phyloP scores from a whole-genome alignment of 2,888 invertebrate genomes.

The Dusona sp. region DNA sequence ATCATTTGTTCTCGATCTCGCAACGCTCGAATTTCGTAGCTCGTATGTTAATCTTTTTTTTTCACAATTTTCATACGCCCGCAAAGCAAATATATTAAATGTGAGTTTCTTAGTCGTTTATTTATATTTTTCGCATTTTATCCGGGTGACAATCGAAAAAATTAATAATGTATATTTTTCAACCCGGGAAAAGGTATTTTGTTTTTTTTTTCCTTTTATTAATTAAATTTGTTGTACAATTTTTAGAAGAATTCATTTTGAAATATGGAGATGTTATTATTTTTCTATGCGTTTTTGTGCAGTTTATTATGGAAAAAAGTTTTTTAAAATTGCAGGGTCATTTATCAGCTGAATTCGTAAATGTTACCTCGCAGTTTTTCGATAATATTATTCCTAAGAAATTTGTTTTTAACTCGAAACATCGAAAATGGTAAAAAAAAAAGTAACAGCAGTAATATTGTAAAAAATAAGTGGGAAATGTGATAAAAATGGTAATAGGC shows the following conservation, averaged over 20 bases:
- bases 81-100: conserved; percentile 7
- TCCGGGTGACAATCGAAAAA: neutral
- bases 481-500: conserved; percentile 7
- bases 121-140: neutral
- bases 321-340: neutral
- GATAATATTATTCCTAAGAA: neutral
- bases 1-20: conserved; percentile 11
- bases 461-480: neutral
- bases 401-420: neutral
- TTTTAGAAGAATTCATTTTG: neutral
- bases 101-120: neutral
- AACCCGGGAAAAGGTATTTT: neutral
- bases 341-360: neutral
- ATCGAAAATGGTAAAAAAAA: neutral
- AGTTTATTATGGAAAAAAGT: neutral
- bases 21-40: conserved; percentile 2
- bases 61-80: conserved; percentile 11
- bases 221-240: neutral
- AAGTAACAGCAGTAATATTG: neutral
- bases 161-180: neutral
- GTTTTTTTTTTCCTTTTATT: neutral
- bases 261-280: neutral
- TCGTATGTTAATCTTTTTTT: conserved; percentile 10
- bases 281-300: neutral
- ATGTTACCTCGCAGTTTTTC: neutral